Percentiles rank a stretch among this genome's conserved stretches.
Evolutionary conservation across 2,888 invertebrate species (phyloP).

Genomic region (Tuberolachnus salignus): DNA sequence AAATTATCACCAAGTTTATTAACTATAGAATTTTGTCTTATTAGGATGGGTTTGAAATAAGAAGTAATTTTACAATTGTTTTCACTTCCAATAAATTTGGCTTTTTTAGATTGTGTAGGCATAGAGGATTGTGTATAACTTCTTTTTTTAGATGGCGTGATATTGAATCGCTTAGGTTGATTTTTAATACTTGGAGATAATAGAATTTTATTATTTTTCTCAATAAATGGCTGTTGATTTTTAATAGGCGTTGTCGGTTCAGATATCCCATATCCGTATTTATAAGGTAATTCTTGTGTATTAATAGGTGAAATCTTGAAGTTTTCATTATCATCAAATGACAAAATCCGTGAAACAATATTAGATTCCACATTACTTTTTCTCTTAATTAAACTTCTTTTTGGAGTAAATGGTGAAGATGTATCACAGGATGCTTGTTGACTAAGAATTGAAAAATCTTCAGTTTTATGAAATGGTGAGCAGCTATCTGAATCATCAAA

Average conservation of each 20-base stretch:
- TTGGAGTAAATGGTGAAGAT: constrained; percentile 45
- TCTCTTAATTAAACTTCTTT: constrained; percentile 26
- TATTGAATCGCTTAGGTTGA: constrained; percentile 36
- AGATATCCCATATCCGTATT: background rate
- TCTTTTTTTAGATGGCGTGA: constrained; percentile 4
- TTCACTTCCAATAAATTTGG: background rate
- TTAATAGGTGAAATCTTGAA: constrained; percentile 6
- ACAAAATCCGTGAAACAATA: constrained; percentile 13
- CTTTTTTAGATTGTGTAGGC: constrained; percentile 33
- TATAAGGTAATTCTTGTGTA: background rate
- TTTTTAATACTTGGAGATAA: constrained; percentile 35
- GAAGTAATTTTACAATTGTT: constrained; percentile 23
- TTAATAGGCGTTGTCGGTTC: constrained; percentile 38
- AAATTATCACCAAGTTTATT: background rate
- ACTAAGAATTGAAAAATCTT: constrained; percentile 1
- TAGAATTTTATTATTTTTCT: constrained; percentile 24
- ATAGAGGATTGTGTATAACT: background rate
- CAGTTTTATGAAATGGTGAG: background rate
- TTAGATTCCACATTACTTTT: background rate
- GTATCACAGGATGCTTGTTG: constrained; percentile 28
- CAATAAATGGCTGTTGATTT: background rate
- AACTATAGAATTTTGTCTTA: background rate
- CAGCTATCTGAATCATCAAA: constrained; percentile 15
- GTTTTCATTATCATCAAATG: constrained; percentile 22
- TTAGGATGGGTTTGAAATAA: constrained; percentile 19